A percentile compares a stretch with the other conserved stretches of the same genome.
phyloP scores from a whole-genome alignment of 2,888 invertebrate genomes.

The Oxycera nigricornis region DNA sequence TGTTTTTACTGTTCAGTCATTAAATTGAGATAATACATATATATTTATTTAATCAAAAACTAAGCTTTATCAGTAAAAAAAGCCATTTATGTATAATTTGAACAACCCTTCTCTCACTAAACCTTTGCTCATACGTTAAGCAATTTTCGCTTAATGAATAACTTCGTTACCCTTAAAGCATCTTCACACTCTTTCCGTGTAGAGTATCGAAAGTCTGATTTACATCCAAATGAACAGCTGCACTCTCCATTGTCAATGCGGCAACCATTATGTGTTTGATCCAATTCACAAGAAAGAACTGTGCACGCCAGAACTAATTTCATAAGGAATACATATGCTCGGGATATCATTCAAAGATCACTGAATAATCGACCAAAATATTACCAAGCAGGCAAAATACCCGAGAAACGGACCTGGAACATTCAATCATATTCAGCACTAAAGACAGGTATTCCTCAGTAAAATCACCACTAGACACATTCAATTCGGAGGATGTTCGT shows the following conservation, averaged over 20 bases:
- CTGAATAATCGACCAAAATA: background rate
- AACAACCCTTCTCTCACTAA: background rate
- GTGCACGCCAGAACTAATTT: conserved; percentile 19
- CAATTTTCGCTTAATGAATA: conserved; percentile 9
- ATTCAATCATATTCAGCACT: background rate
- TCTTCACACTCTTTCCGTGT: conserved; percentile 66
- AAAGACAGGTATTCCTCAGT: background rate
- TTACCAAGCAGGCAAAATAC: conserved; percentile 24
- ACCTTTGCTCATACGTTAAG: background rate
- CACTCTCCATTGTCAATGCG: conserved; percentile 67
- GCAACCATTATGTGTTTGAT: conserved; percentile 67
- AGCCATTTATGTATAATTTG: no score
- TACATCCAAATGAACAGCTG: conserved; percentile 69
- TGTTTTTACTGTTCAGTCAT: no score
- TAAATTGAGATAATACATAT: no score
- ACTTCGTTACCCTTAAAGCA: conserved; percentile 65
- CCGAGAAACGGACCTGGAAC: background rate
- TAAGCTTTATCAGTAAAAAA: no score
- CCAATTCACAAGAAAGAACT: conserved; percentile 58
- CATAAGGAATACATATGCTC: background rate
- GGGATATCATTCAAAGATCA: background rate
- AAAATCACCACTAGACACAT: background rate
- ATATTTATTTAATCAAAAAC: no score
- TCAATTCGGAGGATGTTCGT: background rate
- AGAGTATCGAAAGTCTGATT: conserved; percentile 68